A percentile compares a stretch with the other conserved stretches of the same genome.
Evolutionary conservation across 2,113 vertebrate genomes (phyloP).

Genomic region (Elachura formosa): DNA sequence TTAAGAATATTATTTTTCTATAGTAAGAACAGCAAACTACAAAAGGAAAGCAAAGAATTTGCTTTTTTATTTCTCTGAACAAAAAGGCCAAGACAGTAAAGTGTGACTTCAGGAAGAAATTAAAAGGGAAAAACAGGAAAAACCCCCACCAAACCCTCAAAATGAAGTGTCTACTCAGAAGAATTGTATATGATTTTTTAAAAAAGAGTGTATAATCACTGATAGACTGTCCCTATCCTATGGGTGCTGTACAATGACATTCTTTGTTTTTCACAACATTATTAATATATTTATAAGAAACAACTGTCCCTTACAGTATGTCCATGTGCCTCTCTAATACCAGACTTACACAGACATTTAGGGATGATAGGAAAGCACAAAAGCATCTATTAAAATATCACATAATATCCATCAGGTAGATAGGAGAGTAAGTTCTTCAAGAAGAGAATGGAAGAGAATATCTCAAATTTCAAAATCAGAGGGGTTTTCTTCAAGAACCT

Average conservation of each 20-base stretch:
- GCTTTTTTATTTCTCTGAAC: not conserved
- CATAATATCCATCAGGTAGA: not conserved
- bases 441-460: not conserved
- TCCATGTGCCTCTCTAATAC: not conserved
- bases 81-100: not conserved
- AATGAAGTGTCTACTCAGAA: not conserved
- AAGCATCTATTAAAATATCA: not conserved
- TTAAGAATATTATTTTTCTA: not conserved
- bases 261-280: not conserved
- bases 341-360: not conserved
- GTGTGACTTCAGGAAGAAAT: not conserved
- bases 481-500: not conserved
- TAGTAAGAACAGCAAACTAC: not conserved
- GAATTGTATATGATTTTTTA: not conserved
- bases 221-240: not conserved
- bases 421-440: not conserved
- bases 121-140: not conserved
- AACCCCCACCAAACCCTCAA: accelerated
- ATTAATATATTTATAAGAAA: not conserved
- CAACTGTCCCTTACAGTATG: not conserved
- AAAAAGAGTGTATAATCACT: not conserved
- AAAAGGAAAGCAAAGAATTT: not conserved
- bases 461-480: not conserved
- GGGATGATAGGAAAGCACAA: not conserved
- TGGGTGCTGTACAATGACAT: not conserved